phyloP scores from a whole-genome alignment of 1,140 invertebrate species.

The Pristionchus pacificus region DNA sequence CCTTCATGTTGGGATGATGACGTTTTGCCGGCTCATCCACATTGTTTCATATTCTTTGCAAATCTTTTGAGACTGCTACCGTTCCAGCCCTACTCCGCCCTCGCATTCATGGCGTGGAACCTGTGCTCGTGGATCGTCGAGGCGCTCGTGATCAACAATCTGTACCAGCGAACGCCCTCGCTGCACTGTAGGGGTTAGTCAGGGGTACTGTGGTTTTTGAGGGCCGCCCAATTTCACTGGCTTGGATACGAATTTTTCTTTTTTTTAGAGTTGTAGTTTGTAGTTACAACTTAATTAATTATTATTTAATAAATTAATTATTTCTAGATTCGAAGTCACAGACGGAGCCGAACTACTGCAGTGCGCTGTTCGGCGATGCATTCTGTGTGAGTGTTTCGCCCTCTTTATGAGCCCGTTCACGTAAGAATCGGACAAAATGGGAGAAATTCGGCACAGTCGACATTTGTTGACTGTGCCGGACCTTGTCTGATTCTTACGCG shows the following conservation, averaged over 20 bases:
- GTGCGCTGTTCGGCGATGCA: too few relatives aligned
- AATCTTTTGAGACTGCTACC: too few relatives aligned
- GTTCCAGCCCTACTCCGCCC: slow-evolving; percentile 14
- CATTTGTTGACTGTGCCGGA: too few relatives aligned
- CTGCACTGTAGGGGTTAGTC: slow-evolving; percentile 7
- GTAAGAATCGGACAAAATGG: too few relatives aligned
- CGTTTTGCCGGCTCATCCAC: too few relatives aligned
- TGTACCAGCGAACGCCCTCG: slow-evolving; percentile 25
- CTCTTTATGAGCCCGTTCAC: too few relatives aligned
- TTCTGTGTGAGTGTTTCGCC: too few relatives aligned
- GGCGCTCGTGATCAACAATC: slow-evolving; percentile 6
- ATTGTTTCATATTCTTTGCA: too few relatives aligned
- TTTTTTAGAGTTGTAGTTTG: background rate
- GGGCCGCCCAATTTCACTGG: too few relatives aligned
- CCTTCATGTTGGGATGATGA: too few relatives aligned
- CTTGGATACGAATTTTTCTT: background rate
- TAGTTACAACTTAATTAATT: background rate
- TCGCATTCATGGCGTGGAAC: slow-evolving; percentile 34
- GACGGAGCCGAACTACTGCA: slow-evolving; percentile 2
- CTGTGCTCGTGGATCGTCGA: slow-evolving; percentile 31
- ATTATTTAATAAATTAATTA: background rate
- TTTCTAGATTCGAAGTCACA: background rate
- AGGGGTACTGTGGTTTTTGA: background rate
- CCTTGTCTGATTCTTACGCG: too few relatives aligned
- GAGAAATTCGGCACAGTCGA: too few relatives aligned